Conservation (phyloP, 2,113 vertebrate genomes). For the Tenrec ecaudatus region DNA sequence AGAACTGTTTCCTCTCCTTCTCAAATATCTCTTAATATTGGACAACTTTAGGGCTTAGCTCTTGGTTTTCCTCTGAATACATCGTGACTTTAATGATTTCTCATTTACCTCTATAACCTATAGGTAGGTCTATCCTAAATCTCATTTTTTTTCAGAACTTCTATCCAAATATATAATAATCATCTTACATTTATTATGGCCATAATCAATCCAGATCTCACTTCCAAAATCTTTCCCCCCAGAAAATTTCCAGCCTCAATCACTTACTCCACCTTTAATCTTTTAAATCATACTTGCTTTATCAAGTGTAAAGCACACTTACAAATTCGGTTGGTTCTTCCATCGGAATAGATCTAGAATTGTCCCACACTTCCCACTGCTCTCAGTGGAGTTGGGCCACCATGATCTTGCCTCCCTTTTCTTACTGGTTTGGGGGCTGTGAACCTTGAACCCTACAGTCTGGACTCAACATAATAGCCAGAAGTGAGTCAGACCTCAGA, state of each 20-base stretch:
- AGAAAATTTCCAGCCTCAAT: neutral
- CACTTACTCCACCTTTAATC: neutral
- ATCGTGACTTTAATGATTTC: neutral
- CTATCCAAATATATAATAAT: neutral
- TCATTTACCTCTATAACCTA: neutral
- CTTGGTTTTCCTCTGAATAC: neutral
- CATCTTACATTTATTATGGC: neutral
- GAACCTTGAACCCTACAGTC: neutral
- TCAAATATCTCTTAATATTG: too few species aligned
- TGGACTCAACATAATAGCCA: neutral
- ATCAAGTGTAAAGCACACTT: neutral
- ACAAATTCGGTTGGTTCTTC: too few species aligned
- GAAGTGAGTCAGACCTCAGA: neutral
- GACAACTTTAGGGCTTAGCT: too few species aligned
- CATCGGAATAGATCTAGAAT: neutral
- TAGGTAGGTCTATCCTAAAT: neutral
- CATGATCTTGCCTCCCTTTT: too few species aligned
- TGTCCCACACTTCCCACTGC: neutral
- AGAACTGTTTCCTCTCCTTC: too few species aligned
- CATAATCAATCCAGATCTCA: neutral
- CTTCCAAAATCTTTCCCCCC: too few species aligned
- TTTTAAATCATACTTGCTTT: neutral
- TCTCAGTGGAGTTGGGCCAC: neutral
- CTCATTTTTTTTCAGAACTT: neutral
- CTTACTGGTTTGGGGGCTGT: neutral